Evolutionary conservation across 2,888 invertebrate species (phyloP).

Genomic region (Oscheius sp.): DNA sequence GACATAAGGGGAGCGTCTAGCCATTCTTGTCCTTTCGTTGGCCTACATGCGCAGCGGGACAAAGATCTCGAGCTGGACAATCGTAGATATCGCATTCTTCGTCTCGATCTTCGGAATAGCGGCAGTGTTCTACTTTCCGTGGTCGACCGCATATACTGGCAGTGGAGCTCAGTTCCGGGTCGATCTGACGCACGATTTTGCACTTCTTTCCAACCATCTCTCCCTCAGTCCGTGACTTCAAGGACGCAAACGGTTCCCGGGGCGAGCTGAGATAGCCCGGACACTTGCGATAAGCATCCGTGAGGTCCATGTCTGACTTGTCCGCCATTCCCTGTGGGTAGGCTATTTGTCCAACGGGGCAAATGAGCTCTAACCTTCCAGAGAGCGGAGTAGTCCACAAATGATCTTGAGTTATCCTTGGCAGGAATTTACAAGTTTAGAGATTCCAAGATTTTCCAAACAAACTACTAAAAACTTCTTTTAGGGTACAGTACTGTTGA

Average conservation of each 20-base stretch:
- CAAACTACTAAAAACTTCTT: too few relatives aligned
- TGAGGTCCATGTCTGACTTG: constrained; percentile 40
- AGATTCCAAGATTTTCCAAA: too few relatives aligned
- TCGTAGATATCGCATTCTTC: constrained; percentile 43
- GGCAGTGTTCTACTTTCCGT: constrained; percentile 16
- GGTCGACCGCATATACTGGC: constrained; percentile 49
- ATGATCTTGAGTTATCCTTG: too few relatives aligned
- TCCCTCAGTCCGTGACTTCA: constrained; percentile 31
- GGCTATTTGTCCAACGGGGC: too few relatives aligned
- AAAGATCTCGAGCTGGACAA: constrained; percentile 51
- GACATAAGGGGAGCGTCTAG: constrained; percentile 51
- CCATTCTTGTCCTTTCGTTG: constrained; percentile 34
- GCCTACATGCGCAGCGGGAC: constrained; percentile 48
- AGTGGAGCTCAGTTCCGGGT: constrained; percentile 51
- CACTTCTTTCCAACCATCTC: constrained; percentile 46
- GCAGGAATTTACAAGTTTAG: too few relatives aligned
- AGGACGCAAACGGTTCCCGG: neutral
- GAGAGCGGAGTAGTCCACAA: too few relatives aligned
- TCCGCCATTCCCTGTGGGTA: neutral
- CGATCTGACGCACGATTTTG: constrained; percentile 48
- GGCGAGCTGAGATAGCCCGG: constrained; percentile 33
- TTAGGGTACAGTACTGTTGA: too few relatives aligned
- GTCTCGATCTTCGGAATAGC: constrained; percentile 40
- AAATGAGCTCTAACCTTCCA: too few relatives aligned
- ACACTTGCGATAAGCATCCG: constrained; percentile 46